Evolutionary conservation across 2,113 vertebrate genomes (phyloP).

Genomic region (Peucedramus taeniatus): DNA sequence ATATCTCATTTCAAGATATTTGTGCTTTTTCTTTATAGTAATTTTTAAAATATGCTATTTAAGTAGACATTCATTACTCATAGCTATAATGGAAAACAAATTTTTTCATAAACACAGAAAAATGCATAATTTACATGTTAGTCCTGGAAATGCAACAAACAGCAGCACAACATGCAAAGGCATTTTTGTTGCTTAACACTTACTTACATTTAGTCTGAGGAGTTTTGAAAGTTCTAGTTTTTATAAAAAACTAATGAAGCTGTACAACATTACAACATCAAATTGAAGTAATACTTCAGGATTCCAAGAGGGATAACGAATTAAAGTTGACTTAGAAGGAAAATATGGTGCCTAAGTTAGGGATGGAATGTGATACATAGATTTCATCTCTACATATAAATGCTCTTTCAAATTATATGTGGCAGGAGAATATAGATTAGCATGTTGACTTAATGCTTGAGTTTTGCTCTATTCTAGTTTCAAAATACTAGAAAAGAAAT

Average conservation of each 20-base stretch:
- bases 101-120: not conserved
- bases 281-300: not conserved
- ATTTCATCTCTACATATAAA: not conserved
- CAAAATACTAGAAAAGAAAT: not conserved
- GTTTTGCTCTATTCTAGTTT: not conserved
- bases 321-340: not conserved
- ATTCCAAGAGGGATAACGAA: not conserved
- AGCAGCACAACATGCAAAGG: not conserved
- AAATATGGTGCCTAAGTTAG: not conserved
- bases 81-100: not conserved
- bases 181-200: constrained; percentile 3
- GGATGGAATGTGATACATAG: not conserved
- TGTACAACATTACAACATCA: not conserved
- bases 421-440: not conserved
- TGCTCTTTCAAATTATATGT: not conserved
- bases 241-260: not conserved
- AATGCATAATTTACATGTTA: not conserved
- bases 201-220: not conserved
- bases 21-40: not conserved
- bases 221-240: not conserved
- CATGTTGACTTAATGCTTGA: not conserved
- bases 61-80: not conserved
- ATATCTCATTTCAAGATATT: not conserved
- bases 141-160: not conserved
- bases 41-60: not conserved